Evolutionary conservation across 2,888 invertebrate genomes (phyloP).

Genomic region (Lysandra bellargus): DNA sequence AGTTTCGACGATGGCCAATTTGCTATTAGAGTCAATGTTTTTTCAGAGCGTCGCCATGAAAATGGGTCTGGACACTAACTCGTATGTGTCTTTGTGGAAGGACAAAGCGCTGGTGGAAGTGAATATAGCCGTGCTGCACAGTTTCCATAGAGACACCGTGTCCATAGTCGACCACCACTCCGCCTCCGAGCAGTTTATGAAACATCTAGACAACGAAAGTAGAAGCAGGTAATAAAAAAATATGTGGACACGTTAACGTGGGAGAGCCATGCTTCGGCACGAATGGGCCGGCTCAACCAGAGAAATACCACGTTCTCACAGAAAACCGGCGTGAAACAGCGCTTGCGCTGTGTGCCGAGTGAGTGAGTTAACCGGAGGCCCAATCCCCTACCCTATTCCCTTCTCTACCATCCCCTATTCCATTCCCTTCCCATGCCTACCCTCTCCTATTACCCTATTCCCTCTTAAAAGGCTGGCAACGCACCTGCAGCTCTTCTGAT

Average conservation of each 20-base stretch:
- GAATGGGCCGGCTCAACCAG: no score
- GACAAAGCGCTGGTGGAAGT: slow-evolving; percentile 95
- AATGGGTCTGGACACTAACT: slow-evolving; percentile 93
- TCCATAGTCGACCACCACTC: slow-evolving; percentile 98
- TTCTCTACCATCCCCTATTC: no score
- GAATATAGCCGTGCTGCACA: slow-evolving; percentile 94
- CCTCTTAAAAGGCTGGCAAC: no score
- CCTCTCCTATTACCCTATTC: no score
- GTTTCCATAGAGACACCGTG: slow-evolving; percentile 90
- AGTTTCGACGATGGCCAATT: slow-evolving; percentile 1
- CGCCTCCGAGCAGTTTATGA: slow-evolving; percentile 97
- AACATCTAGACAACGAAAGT: slow-evolving; percentile 94
- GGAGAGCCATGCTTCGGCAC: no score
- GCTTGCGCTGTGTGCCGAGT: no score
- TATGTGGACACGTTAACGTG: neutral
- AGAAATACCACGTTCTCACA: no score
- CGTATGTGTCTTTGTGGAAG: slow-evolving; percentile 93
- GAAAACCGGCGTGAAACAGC: no score
- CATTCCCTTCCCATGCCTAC: no score
- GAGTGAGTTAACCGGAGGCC: no score
- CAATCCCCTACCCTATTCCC: no score
- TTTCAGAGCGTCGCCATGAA: slow-evolving; percentile 83
- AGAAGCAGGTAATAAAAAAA: slow-evolving; percentile 80
- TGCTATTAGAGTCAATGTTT: slow-evolving; percentile 8
- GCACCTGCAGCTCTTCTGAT: no score